These are phyloP conservation scores for Glyphotaelius pellucidus DNA, from an alignment of 2,888 invertebrate species.

Conservation along the genomic window DNA sequence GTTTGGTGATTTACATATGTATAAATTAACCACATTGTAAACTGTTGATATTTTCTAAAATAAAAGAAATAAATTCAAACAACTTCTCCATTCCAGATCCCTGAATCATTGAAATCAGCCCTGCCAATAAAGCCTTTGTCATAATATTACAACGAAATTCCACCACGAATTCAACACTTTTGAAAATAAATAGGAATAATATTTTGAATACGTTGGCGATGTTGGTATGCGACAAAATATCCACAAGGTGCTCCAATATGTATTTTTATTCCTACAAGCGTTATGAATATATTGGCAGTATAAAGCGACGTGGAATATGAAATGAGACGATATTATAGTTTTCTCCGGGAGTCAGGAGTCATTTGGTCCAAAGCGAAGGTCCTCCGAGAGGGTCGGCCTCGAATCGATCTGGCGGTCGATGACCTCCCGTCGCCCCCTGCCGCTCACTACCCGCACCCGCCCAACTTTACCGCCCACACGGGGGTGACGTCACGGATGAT, in stretches of 20 bases:
- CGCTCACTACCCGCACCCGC: not conserved
- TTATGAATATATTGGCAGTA: constrained; percentile 9
- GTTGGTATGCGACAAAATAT: not conserved
- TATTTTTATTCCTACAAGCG: not conserved
- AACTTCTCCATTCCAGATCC: too few relatives aligned
- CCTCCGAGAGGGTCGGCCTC: constrained; percentile 21
- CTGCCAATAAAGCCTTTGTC: not conserved
- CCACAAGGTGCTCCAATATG: not conserved
- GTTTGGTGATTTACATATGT: too few relatives aligned
- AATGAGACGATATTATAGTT: constrained; percentile 9
- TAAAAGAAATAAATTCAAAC: too few relatives aligned
- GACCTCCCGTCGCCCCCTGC: not conserved
- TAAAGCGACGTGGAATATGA: constrained; percentile 11
- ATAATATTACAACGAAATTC: not conserved
- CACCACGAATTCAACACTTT: not conserved
- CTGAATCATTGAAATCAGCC: too few relatives aligned
- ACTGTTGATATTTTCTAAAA: too few relatives aligned
- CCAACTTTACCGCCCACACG: not conserved
- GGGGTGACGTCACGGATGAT: constrained; percentile 43
- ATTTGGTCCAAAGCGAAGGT: constrained; percentile 17
- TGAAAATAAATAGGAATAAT: too few relatives aligned
- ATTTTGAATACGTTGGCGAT: not conserved
- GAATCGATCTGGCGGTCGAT: constrained; percentile 43
- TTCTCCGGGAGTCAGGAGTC: constrained; percentile 15
- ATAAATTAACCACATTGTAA: too few relatives aligned